Base-by-base conservation (phyloP, 2,113 vertebrate species). In the Toxotes chatareus region DNA sequence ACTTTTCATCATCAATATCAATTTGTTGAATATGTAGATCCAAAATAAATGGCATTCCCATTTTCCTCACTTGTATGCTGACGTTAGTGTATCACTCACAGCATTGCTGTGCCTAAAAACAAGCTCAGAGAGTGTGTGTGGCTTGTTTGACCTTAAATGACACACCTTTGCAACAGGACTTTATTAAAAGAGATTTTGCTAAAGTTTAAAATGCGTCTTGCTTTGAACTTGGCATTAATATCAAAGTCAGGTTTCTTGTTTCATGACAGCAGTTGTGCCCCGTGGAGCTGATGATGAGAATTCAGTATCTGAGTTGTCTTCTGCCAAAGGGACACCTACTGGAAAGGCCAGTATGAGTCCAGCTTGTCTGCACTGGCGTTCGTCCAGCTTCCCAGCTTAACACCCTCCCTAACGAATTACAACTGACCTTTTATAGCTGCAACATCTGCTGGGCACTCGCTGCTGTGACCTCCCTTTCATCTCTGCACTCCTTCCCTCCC, bases 361-460 rank as follows among this genome's bases (percentile, higher is more conserved):
- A 78, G 63, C 56, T 79, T 19, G 10, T 75, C 73, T 49, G 13
- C 61, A 38, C 19, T 19, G 73, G 76, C 69, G 7, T 71, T 38
- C 0, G 11, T 83, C 68, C 76, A 85, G 80, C 70, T 71, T 67
- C 23, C 68, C 80, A 78, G 62, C 78, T 80, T 65, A 77, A 71
- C 75, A 63, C 63, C 73, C 73, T 75, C 82, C 56, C 40, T 80
- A 70, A 84, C 63, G 67, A 91, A 90, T 91, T 80, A 88, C 82
- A 88, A 21, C 68, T 83, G 77, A 91, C 87, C 85, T 86, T 82
- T 88, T 61, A 74, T 67, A 77, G 91, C 77, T 46, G 4, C 31
- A 91, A 72, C 88, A 92, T 93, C 88, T 93, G 88, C 88, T 79
- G 81, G 76, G 55, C 76, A 38, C 67, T 73, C 19, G 5, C 80